phyloP scores from a whole-genome alignment of 2,113 vertebrate species.

The Camelus bactrianus region DNA sequence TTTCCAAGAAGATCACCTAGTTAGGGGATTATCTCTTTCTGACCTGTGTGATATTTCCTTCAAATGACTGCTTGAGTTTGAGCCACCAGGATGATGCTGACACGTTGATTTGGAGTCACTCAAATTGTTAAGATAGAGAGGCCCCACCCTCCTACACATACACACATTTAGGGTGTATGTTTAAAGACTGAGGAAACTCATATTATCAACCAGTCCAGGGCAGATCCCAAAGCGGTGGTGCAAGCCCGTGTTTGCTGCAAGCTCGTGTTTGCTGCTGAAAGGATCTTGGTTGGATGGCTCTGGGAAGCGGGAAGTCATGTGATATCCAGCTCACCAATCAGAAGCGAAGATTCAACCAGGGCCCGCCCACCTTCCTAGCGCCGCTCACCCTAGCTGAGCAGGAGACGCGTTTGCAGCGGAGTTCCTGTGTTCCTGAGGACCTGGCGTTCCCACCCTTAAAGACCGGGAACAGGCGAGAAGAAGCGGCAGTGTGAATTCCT shows the following conservation, averaged over 20 bases:
- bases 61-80: not conserved
- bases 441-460: not conserved
- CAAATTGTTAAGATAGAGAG: not conserved
- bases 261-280: not conserved
- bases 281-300: not conserved
- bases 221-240: not conserved
- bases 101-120: not conserved
- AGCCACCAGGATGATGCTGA: not conserved
- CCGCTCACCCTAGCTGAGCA: accelerated
- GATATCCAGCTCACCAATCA: not conserved
- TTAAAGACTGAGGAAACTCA: not conserved
- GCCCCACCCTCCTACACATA: not conserved
- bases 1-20: not conserved
- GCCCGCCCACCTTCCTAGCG: accelerated
- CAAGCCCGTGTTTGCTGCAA: not conserved
- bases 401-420: not conserved
- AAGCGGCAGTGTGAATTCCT: not conserved
- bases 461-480: not conserved
- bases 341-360: not conserved
- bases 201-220: not conserved
- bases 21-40: not conserved
- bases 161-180: not conserved
- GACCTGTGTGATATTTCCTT: not conserved
- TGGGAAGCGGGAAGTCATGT: not conserved
- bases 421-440: not conserved